Evolutionary conservation across 2,113 vertebrate genomes (phyloP).

Genomic region (Paramisgurnus dabryanus): DNA sequence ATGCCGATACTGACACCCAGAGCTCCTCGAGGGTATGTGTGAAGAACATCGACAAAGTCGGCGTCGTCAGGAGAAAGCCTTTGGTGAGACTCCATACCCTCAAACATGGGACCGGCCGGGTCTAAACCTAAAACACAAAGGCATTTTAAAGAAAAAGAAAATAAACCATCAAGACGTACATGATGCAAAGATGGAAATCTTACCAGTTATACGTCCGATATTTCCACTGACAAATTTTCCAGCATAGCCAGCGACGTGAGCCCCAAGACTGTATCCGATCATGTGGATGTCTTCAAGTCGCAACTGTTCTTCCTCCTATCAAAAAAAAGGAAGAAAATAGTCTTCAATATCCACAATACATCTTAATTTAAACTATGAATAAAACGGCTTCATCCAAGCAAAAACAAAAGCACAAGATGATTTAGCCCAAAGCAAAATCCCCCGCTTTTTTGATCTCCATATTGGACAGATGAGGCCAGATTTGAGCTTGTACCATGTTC

Average conservation of each 20-base stretch:
- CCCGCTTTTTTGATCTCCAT: background rate
- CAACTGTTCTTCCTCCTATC: conserved; percentile 80
- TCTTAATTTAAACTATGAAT: too few species aligned
- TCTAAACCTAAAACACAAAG: conserved; percentile 81
- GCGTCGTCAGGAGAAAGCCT: conserved; percentile 94
- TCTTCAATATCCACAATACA: too few species aligned
- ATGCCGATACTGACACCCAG: conserved; percentile 95
- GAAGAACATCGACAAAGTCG: conserved; percentile 93
- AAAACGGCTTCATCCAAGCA: too few species aligned
- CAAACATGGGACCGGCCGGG: conserved; percentile 96
- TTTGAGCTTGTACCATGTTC: background rate
- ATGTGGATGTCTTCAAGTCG: conserved; percentile 84
- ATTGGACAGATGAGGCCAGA: background rate
- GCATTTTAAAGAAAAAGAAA: too few species aligned
- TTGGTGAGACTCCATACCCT: conserved; percentile 78
- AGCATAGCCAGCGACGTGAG: conserved; percentile 91
- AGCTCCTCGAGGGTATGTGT: conserved; percentile 89
- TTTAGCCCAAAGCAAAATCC: background rate
- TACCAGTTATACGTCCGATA: conserved; percentile 92
- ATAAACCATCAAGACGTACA: background rate
- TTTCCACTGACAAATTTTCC: conserved; percentile 83
- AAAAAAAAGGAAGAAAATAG: conserved; percentile 16
- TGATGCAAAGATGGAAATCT: conserved; percentile 12
- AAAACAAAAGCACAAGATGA: background rate
- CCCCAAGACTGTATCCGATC: conserved; percentile 95